A percentile compares a stretch with the other conserved stretches of the same genome.
phyloP scores from a whole-genome alignment of 2,113 vertebrate genomes.

The Pardalotus punctatus region DNA sequence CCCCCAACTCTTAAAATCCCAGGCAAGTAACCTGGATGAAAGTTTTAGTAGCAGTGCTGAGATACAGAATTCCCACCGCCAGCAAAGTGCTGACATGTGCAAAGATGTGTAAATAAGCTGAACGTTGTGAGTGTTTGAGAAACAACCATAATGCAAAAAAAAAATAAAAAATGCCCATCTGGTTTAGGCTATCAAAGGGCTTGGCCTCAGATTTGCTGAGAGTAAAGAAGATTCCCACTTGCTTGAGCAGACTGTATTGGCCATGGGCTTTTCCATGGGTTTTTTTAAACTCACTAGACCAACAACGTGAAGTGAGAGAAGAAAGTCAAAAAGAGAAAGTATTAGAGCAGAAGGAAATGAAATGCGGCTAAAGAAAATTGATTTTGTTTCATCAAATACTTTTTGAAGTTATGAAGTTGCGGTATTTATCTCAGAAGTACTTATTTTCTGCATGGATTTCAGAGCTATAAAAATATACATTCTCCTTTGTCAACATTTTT shows the following conservation, averaged over 20 bases:
- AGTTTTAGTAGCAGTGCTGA: neutral
- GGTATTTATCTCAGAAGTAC: slow-evolving; percentile 35
- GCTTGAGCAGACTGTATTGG: neutral
- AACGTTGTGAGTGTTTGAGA: neutral
- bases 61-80: neutral
- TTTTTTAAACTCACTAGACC: neutral
- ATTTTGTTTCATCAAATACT: slow-evolving; percentile 62
- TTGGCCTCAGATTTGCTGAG: neutral
- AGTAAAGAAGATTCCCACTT: neutral
- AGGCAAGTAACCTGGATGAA: neutral
- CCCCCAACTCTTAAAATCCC: neutral
- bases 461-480: slow-evolving; percentile 8
- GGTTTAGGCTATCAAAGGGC: neutral
- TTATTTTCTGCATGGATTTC: slow-evolving; percentile 61
- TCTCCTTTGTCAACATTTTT: slow-evolving; percentile 32
- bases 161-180: neutral
- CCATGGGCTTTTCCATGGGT: neutral
- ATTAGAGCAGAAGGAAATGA: slow-evolving; percentile 34
- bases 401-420: slow-evolving; percentile 61
- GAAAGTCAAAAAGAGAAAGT: neutral
- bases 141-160: neutral
- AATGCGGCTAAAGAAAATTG: slow-evolving; percentile 43
- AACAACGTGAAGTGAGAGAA: neutral
- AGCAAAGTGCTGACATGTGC: neutral
- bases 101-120: neutral